These are phyloP conservation scores for Protobothrops flavoviridis DNA, from an alignment of 2,113 vertebrate species.

Conservation along the genomic window DNA sequence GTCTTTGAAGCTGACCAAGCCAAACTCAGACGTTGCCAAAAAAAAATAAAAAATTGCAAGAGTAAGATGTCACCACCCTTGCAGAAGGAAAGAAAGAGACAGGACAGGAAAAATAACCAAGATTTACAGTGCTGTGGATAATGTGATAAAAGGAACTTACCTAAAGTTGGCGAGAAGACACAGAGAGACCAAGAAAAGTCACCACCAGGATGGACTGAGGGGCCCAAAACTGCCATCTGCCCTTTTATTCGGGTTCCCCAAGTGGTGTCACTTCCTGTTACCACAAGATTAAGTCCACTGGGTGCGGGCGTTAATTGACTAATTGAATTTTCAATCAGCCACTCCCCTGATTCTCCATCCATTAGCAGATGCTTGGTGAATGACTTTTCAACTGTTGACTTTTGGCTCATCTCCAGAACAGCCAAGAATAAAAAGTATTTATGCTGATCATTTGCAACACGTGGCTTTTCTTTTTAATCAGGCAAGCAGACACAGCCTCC, in stretches of 20 bases:
- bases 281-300: background rate
- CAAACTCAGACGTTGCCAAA: background rate
- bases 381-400: background rate
- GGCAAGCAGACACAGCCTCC: background rate
- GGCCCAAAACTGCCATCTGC: too few species aligned
- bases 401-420: background rate
- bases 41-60: background rate
- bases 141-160: background rate
- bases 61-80: background rate
- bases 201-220: background rate
- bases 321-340: background rate
- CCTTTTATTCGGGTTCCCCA: background rate
- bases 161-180: background rate
- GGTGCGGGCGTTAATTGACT: background rate
- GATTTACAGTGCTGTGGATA: background rate
- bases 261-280: background rate
- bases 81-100: background rate
- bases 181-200: rapidly evolving
- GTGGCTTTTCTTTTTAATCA: background rate
- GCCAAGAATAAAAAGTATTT: background rate
- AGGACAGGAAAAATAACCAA: background rate
- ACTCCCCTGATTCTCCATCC: background rate
- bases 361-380: background rate
- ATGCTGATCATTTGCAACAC: background rate
- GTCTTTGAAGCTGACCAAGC: background rate